Base-by-base conservation (phyloP, 1,140 invertebrate species). In the Apis florea region DNA sequence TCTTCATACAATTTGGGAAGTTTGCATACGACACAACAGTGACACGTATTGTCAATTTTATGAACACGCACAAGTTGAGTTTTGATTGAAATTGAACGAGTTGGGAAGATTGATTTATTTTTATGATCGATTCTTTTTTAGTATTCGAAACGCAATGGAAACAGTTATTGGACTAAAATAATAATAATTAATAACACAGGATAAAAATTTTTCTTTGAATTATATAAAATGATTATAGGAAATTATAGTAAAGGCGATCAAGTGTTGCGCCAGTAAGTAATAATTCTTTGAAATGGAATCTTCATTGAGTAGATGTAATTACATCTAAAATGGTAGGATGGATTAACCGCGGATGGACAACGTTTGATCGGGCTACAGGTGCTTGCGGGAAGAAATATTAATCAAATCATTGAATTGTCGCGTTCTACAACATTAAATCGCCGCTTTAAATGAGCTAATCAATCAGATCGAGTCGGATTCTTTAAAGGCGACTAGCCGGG, bases 321-420 rank as follows among this genome's bases (percentile, higher is more conserved):
- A 70, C 76, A 61, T 51, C 56, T 13, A 61, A 70, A 70, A 79
- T 59, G 47, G 26, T 53, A 53, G 12, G 47, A 61, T 24, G 64
- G 53, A 77, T 69, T 56, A 24, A 13, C 63, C 15, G 19, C 10
- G 53, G 63, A 17, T 11, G 53, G 63, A 11, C 17, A 26, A 12
- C 17, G n/a, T 17, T 63, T 15, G 63, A 26, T 19, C 21, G 26
- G 24, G 53, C 64, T 56, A 53, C 76, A 78, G 66, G 66, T 78
- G 76, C 51, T 59, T 68, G 53, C 47, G 66, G 66, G 19, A 13
- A 70, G 40, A 19, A 24, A 61, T 19, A 61, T 61, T 70, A 79
- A 79, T 79, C 56, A 61, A 70, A 11, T 40, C 56, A 59, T 6
- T n/a, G 58, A 53, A 64, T 11, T 49, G 19, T 54, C 6, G 47